Base-by-base conservation (phyloP, 2,888 invertebrate genomes). In the Apamea sordens region DNA sequence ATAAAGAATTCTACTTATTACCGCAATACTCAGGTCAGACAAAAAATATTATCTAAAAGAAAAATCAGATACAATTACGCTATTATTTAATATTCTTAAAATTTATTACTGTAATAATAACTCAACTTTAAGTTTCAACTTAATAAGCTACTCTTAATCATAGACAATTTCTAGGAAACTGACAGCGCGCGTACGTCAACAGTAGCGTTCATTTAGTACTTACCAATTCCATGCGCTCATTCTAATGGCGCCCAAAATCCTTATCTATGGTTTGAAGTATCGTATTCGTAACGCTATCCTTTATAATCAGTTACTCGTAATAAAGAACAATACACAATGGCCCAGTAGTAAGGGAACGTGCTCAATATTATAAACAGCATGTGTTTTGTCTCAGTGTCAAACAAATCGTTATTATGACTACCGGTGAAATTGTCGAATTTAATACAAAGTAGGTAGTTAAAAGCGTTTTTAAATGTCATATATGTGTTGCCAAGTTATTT, bases 381-480 rank as follows among this genome's bases (percentile, higher is more conserved):
- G 76, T 92, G 92, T 92, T 92, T 89, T 91, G 92, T 91, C 92
- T 92, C 76, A 88, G 86, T 92, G 90, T 92, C 92, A 90, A 90
- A 90, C 86, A 82, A 71, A 88, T 85, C 61, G 56, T 79, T 92
- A 91, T 92, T 92, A 89, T 92, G 92, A 83, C 92, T 92, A 90
- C 87, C 84, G 85, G 83, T 79, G 73, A 63, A 82, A 80, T 76
- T 80, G 81, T 79, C 79, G 77, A 80, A 86, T 89, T 86, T 59
- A 72, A 81, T 67, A 65, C 63, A 79, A 72, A 75, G 84, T 82
- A 76, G 21, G 36, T 73, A 59, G 13, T 56, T 47, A 28, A 36
- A 32, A 28, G 6, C 15, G 56, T 63, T 61, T 68, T 75, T 18
- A 50, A 73, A 41, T 41, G 24, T 24, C 24, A 11, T 24, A 36